Evolutionary conservation across 1,140 invertebrate genomes (phyloP), one percentile per base, ranked within the genome.

Genomic region (Dermatophagoides farinae): DNA sequence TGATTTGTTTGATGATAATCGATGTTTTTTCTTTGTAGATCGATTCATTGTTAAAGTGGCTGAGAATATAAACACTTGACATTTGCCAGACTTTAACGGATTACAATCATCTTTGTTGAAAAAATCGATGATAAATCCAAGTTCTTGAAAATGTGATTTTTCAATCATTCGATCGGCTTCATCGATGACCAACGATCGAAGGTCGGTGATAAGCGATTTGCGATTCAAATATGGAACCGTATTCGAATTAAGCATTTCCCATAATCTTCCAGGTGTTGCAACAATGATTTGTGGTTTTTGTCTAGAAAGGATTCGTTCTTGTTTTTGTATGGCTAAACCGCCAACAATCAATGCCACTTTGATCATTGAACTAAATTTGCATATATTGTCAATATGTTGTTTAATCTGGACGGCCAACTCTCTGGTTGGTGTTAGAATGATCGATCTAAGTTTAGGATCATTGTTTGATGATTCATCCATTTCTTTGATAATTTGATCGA

Each of bases 151-250:
- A 73, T 99, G 93, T 18, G 88, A 88, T 65, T 82, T 84, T 69
- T 98, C 93, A 18, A 97, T 75, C 92, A 99, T 97, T 65, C 95
- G 77, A 73, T 99, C 96, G 0, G 93, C 95, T 78, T 99, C 96
- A 73, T 99, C 96, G 62, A 99, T 87, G 0, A 88, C 92, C 60
- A 98, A 73, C 71, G 81, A 89, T 63, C 82, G 82, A 60, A 73
- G 64, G 23, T 66, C 49, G 6, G 67, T 64, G n/a, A 78, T 65
- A 23, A 37, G 16, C 0, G 23, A 18, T 46, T 62, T 16, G 14
- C 25, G n/a, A 39, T 49, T 31, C 20, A 62, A 41, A 46, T 60
- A 47, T 12, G 47, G 11, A 51, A 38, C 12, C 9, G 46, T 25
- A 18, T 61, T 85, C 68, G 84, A 77, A 62, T 81, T 74, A 31